These are phyloP conservation scores for Ctena decussata DNA, from an alignment of 2,888 invertebrate species.

Conservation along the genomic window DNA sequence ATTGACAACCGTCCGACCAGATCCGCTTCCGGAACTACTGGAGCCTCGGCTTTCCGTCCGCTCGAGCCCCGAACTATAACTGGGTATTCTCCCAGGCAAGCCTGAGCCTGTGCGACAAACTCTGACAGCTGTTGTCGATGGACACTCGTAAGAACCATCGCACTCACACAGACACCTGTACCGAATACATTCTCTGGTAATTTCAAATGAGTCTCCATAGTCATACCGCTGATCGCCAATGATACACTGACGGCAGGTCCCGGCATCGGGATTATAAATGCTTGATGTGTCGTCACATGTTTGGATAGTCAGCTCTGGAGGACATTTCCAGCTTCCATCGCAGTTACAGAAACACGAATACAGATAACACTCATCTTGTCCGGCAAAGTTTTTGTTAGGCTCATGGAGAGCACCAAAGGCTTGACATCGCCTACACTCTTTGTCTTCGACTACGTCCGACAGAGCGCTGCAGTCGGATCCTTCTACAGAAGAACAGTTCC, in stretches of 20 bases:
- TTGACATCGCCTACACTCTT: constrained; percentile 67
- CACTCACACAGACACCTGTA: constrained; percentile 75
- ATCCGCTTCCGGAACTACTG: not conserved
- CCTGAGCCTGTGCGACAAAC: constrained; percentile 54
- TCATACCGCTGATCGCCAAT: constrained; percentile 46
- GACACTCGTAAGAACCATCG: constrained; percentile 79
- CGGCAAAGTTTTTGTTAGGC: constrained; percentile 36
- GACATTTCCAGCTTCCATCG: constrained; percentile 78
- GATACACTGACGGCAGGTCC: constrained; percentile 64
- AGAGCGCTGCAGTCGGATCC: constrained; percentile 61
- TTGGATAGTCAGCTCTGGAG: constrained; percentile 71
- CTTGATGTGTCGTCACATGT: constrained; percentile 51
- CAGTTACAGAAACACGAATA: constrained; percentile 71
- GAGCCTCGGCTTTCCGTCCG: not conserved
- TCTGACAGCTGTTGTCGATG: constrained; percentile 50
- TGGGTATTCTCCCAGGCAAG: constrained; percentile 16
- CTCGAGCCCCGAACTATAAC: not conserved
- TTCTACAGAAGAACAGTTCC: constrained; percentile 74
- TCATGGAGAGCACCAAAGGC: constrained; percentile 31
- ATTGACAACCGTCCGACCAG: constrained; percentile 46
- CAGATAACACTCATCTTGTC: constrained; percentile 48
- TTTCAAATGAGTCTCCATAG: constrained; percentile 43
- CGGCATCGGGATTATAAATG: constrained; percentile 24
- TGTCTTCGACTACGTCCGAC: constrained; percentile 31
- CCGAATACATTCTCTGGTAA: constrained; percentile 46